A percentile compares a stretch with the other conserved stretches of the same genome.
Evolutionary conservation across 1,140 invertebrate species (phyloP).

Genomic region (Platyura marginata): DNA sequence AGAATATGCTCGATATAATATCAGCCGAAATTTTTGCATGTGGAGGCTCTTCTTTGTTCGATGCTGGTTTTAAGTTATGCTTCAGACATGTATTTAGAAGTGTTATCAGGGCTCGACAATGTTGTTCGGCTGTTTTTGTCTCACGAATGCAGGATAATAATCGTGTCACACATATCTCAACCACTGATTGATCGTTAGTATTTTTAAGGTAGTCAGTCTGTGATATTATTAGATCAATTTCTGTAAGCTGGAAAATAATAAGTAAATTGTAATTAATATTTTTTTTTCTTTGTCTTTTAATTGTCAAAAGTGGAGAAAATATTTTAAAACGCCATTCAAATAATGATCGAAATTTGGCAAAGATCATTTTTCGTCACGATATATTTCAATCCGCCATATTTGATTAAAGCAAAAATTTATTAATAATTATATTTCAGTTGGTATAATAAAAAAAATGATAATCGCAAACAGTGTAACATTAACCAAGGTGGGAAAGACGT

Average conservation of each 20-base stretch:
- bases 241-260: slow-evolving; percentile 33
- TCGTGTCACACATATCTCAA: slow-evolving; percentile 80
- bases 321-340: too few relatives aligned
- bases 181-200: slow-evolving; percentile 82
- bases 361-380: too few relatives aligned
- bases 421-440: too few relatives aligned
- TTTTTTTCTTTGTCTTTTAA: too few relatives aligned
- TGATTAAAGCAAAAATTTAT: too few relatives aligned
- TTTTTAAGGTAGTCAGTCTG: slow-evolving; percentile 62
- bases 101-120: slow-evolving; percentile 61
- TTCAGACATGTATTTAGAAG: slow-evolving; percentile 72
- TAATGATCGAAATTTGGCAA: too few relatives aligned
- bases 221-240: slow-evolving; percentile 64
- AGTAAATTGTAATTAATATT: too few relatives aligned
- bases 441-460: too few relatives aligned
- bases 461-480: too few relatives aligned
- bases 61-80: slow-evolving; percentile 62
- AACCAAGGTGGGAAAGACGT: too few relatives aligned
- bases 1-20: slow-evolving; percentile 82
- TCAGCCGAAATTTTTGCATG: slow-evolving; percentile 92
- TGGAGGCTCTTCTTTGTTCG: slow-evolving; percentile 68
- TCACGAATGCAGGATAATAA: slow-evolving; percentile 80
- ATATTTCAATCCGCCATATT: too few relatives aligned
- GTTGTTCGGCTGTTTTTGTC: slow-evolving; percentile 68
- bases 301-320: too few relatives aligned